Evolutionary conservation across 2,113 vertebrate genomes (phyloP).

Genomic region (Spea multiplicata): DNA sequence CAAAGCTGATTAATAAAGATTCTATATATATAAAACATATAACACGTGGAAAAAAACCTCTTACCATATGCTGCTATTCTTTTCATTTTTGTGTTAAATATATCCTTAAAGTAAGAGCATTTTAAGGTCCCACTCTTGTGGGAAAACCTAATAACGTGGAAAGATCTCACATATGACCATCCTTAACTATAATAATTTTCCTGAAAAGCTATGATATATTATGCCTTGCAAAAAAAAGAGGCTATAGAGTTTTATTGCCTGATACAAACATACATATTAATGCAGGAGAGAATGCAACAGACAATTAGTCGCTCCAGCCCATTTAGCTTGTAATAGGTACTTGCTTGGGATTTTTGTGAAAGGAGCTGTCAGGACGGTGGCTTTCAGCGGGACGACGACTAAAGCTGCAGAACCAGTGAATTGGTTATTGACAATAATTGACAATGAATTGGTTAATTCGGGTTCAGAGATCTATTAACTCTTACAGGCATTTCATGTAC

Average conservation of each 20-base stretch:
- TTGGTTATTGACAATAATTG: conserved; percentile 44
- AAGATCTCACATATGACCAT: too few species aligned
- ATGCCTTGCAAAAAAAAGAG: not conserved
- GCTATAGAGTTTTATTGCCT: not conserved
- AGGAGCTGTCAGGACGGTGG: conserved; percentile 23
- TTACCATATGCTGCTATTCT: too few species aligned
- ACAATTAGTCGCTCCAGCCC: conserved; percentile 1
- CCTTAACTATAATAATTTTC: too few species aligned
- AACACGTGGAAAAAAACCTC: too few species aligned
- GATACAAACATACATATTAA: conserved; percentile 1
- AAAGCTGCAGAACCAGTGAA: conserved; percentile 36
- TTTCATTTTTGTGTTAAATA: too few species aligned
- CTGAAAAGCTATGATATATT: not conserved
- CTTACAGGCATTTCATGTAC: conserved; percentile 34
- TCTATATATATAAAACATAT: too few species aligned
- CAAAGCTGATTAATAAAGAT: too few species aligned
- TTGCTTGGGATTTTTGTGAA: conserved; percentile 19
- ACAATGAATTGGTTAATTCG: too few species aligned
- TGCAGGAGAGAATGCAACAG: conserved; percentile 13
- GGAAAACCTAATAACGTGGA: too few species aligned
- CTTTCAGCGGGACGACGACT: conserved; percentile 15
- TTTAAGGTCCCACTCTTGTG: too few species aligned
- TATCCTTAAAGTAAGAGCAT: too few species aligned
- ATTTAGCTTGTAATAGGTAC: conserved; percentile 8
- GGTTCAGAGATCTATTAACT: conserved; percentile 47